Percentiles rank a stretch among this genome's conserved stretches.
Conservation (phyloP, 1,140 invertebrate genomes). For the Aphelenchoides avenae region DNA sequence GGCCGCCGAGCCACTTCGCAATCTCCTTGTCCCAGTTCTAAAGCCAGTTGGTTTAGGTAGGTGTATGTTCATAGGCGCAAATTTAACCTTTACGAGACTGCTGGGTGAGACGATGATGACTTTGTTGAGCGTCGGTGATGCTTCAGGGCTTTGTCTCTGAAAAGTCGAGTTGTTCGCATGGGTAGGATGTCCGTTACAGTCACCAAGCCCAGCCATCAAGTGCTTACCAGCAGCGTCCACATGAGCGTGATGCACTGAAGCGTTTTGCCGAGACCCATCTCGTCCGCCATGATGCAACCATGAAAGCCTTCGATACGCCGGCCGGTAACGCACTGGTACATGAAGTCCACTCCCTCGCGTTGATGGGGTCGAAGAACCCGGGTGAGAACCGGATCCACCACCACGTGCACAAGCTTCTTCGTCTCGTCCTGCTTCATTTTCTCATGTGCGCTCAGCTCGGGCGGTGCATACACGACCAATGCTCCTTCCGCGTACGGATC, state of each 20-base stretch:
- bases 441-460: conserved; percentile 75
- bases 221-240: conserved; percentile 87
- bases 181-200: no score
- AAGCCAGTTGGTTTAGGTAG: no score
- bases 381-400: conserved; percentile 84
- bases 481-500: conserved; percentile 91
- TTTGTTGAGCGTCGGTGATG: conserved; percentile 79
- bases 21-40: conserved; percentile 98
- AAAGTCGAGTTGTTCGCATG: no score
- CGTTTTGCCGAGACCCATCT: conserved; percentile 78
- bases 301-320: conserved; percentile 72
- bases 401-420: conserved; percentile 74
- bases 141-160: conserved; percentile 64
- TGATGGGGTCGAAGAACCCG: conserved; percentile 93
- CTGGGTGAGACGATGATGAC: conserved; percentile 91
- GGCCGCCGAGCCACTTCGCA: conserved; percentile 83
- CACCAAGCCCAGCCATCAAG: no score
- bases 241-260: conserved; percentile 93
- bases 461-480: conserved; percentile 80
- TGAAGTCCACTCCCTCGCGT: conserved; percentile 96
- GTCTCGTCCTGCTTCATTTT: conserved; percentile 71
- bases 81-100: conserved; percentile 78
- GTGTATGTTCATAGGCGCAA: no score
- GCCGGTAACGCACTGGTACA: conserved; percentile 98
- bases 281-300: conserved; percentile 57